phyloP scores from a whole-genome alignment of 30 jellyfish, hydroid and myxozoan species.

The Turritopsis rubra region DNA sequence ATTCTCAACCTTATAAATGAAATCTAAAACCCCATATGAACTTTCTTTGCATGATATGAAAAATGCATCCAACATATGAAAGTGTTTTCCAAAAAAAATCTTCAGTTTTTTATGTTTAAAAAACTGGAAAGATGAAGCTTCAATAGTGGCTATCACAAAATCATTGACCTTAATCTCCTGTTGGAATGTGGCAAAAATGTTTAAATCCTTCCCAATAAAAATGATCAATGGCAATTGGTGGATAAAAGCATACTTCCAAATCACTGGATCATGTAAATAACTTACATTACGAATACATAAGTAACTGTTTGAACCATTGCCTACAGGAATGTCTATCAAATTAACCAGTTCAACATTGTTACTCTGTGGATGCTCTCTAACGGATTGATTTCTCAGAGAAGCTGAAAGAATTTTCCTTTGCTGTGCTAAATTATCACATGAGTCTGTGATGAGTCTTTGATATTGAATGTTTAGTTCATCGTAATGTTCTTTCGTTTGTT shows the following conservation, averaged over 20 bases:
- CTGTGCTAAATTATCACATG: background rate
- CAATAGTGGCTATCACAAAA: background rate
- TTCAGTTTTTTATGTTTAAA: background rate
- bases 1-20: background rate
- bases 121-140: background rate
- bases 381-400: background rate
- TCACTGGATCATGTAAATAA: background rate
- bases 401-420: background rate
- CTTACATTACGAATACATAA: background rate
- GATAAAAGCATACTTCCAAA: background rate
- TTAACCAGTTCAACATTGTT: background rate
- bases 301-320: background rate
- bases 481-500: background rate
- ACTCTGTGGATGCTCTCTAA: background rate
- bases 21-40: background rate
- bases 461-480: background rate
- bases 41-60: background rate
- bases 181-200: background rate
- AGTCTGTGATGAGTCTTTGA: background rate
- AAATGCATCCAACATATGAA: background rate
- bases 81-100: background rate
- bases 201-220: background rate
- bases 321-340: background rate
- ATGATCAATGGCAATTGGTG: background rate
- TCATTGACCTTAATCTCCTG: background rate